Conservation (phyloP, 2,113 vertebrate species). For the Acinonyx jubatus region DNA sequence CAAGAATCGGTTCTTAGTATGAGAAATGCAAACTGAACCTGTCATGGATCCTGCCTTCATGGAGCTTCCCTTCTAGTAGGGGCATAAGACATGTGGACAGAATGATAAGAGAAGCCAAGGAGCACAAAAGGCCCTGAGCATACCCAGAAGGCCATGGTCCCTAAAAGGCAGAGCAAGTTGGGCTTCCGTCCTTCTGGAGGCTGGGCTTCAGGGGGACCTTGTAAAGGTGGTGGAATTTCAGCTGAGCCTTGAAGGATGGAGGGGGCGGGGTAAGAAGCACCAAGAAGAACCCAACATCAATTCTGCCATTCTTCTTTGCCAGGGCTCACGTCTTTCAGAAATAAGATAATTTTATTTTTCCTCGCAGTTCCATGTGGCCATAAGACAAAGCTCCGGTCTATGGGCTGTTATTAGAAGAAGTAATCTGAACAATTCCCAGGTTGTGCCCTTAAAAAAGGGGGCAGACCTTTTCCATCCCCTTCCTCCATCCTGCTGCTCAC, state of each 20-base stretch:
- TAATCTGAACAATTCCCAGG: not conserved
- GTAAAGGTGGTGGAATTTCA: not conserved
- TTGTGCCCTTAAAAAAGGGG: not conserved
- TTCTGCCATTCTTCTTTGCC: not conserved
- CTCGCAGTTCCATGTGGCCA: not conserved
- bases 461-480: not conserved
- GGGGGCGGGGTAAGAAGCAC: not conserved
- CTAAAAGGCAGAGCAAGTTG: not conserved
- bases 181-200: not conserved
- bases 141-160: not conserved
- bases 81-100: not conserved
- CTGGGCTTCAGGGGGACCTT: not conserved
- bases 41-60: not conserved
- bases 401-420: not conserved
- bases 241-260: not conserved
- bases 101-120: not conserved
- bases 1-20: not conserved
- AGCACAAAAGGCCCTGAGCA: not conserved
- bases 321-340: not conserved
- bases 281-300: not conserved
- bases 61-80: not conserved
- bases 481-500: not conserved
- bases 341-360: not conserved
- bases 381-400: not conserved
- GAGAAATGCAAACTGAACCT: not conserved